A percentile compares a stretch with the other conserved stretches of the same genome.
phyloP scores from a whole-genome alignment of 2,113 vertebrate genomes.

The Myanophis thanlyinensis region DNA sequence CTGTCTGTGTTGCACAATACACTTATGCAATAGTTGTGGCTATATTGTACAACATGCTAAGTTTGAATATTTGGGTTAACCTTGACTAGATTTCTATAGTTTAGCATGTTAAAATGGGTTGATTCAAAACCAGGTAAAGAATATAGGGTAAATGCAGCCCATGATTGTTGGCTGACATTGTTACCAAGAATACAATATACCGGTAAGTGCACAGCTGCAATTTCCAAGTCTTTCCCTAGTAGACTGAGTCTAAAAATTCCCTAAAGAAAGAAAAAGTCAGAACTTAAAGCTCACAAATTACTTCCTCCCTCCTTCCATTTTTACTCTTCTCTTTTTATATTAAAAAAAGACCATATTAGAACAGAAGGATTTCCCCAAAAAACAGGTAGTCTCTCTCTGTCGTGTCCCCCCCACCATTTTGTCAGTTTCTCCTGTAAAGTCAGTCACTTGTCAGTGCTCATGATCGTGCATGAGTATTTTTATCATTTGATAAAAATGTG shows the following conservation, averaged over 20 bases:
- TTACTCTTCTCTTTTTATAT: not conserved
- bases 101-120: not conserved
- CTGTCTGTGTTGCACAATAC: not conserved
- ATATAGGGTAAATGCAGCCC: not conserved
- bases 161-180: not conserved
- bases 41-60: not conserved
- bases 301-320: not conserved
- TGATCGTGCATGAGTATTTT: not conserved
- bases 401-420: not conserved
- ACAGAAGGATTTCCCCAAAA: not conserved
- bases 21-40: not conserved
- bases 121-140: not conserved
- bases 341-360: not conserved
- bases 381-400: not conserved
- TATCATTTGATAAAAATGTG: not conserved
- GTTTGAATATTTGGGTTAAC: not conserved
- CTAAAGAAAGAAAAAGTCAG: not conserved
- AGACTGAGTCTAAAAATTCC: not conserved
- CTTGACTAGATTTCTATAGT: not conserved
- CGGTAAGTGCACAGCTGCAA: not conserved
- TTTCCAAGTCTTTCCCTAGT: not conserved
- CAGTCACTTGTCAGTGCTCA: not conserved
- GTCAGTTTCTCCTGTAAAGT: not conserved
- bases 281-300: not conserved
- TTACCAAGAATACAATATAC: not conserved